Base-by-base conservation (phyloP, 1,140 invertebrate genomes). In the Lasaia peninsularis region DNA sequence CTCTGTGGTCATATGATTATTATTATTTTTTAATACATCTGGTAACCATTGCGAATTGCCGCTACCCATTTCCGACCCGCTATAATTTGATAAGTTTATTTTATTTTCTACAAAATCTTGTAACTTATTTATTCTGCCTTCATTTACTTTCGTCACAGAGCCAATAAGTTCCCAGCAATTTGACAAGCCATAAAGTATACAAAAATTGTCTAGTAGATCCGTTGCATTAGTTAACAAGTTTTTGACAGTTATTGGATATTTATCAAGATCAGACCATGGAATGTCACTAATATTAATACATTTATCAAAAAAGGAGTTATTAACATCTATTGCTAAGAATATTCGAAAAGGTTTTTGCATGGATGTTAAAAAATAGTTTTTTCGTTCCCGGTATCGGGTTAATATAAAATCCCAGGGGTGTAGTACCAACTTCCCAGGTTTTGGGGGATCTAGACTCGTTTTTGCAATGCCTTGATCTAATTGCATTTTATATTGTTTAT, bases 381-480 rank as follows among this genome's bases (percentile, higher is more conserved):
- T 86, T 56, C 62, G 31, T 50, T 82, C 76, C 54, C 65, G 71
- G 56, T 86, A 88, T 67, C 86, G 71, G 35, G 61, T 67, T 56
- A 87, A 72, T 63, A 88, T 78, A 54, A 84, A 86, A 24, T 77
- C 65, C 86, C 86, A 88, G 5, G 80, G 65, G 60, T 83, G 74
- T 11, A 88, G 56, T 6, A 67, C 60, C 10, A 83, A 50, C 71
- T 75, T 84, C n/a, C 75, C 78, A 28, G 50, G 40, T 52, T 62
- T 67, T 11, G 86, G 86, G 32, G 80, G 70, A 56, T 76, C 73
- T 56, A 88, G 64, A n/a, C 62, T 59, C 55, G 49, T 58, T 67
- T 69, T 83, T 18, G 62, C 37, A 37, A 69, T 50, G 21, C 77
- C 75, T 37, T 59, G 40, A 21, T 69, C 61, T 12, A 63, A 16